A percentile compares a stretch with the other conserved stretches of the same genome.
Evolutionary conservation across 2,113 vertebrate species (phyloP).

Genomic region (Apus apus): DNA sequence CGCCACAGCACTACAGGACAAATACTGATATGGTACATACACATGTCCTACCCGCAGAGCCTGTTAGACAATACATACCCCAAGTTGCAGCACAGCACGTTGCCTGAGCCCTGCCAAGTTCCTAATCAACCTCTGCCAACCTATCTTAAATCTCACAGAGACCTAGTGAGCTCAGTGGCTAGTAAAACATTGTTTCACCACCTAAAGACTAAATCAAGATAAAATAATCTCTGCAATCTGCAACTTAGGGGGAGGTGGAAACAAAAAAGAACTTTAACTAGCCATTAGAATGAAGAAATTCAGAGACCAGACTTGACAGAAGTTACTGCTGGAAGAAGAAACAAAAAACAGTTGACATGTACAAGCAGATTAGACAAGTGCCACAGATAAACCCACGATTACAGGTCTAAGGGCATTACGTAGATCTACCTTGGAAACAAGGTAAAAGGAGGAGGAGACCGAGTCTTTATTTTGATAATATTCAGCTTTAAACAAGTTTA

Average conservation of each 20-base stretch:
- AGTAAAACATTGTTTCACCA: not conserved
- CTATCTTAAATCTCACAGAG: not conserved
- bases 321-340: not conserved
- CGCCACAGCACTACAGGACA: not conserved
- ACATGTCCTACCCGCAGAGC: slow-evolving; percentile 14
- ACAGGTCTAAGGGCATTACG: not conserved
- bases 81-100: not conserved
- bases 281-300: not conserved
- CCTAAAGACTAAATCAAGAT: not conserved
- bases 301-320: not conserved
- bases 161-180: not conserved
- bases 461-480: not conserved
- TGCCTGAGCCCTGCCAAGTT: not conserved
- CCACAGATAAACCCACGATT: not conserved
- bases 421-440: not conserved
- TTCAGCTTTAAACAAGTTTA: not conserved
- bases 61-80: slow-evolving; percentile 1
- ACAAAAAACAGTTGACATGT: not conserved
- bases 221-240: not conserved
- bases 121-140: not conserved
- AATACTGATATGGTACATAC: not conserved
- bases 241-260: not conserved
- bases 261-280: not conserved
- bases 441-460: not conserved
- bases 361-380: not conserved